Evolutionary conservation across 2,888 invertebrate species (phyloP).

Genomic region (Galeruca laticollis): DNA sequence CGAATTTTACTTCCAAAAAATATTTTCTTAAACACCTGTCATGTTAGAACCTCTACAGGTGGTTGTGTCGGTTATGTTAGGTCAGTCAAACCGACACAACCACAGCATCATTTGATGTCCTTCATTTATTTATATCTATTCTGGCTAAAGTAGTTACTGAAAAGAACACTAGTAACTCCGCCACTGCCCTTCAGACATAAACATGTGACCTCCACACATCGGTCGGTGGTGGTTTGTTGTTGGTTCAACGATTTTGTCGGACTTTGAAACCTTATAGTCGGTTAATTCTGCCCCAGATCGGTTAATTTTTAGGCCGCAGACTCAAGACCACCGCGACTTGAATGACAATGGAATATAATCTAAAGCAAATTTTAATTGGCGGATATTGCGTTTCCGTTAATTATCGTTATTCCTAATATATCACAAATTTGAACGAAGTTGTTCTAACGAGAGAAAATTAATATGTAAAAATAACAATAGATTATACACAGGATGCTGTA

Average conservation of each 20-base stretch:
- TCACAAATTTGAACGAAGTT: background rate
- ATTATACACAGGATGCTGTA: no score
- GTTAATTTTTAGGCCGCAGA: constrained; percentile 14
- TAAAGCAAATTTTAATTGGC: constrained; percentile 5
- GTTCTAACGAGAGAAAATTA: no score
- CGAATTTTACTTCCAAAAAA: no score
- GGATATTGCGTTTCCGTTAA: constrained; percentile 6
- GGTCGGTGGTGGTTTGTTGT: constrained; percentile 20
- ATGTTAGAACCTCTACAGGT: no score
- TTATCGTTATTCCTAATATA: background rate
- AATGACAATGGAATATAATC: constrained; percentile 17
- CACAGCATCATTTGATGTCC: no score
- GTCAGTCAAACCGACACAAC: no score
- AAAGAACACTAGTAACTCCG: no score
- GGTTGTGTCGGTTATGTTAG: no score
- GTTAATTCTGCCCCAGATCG: constrained; percentile 20
- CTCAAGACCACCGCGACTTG: background rate
- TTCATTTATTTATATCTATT: no score
- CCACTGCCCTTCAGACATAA: constrained; percentile 22
- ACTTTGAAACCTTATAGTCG: constrained; percentile 22
- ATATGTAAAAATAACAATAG: no score
- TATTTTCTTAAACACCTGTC: no score
- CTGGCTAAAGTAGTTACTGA: no score
- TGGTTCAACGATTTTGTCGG: constrained; percentile 21
- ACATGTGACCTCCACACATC: constrained; percentile 23